Evolutionary conservation across 2,888 invertebrate genomes (phyloP), one percentile per base, ranked within the genome.

Genomic region (Rhamnusium bicolor): DNA sequence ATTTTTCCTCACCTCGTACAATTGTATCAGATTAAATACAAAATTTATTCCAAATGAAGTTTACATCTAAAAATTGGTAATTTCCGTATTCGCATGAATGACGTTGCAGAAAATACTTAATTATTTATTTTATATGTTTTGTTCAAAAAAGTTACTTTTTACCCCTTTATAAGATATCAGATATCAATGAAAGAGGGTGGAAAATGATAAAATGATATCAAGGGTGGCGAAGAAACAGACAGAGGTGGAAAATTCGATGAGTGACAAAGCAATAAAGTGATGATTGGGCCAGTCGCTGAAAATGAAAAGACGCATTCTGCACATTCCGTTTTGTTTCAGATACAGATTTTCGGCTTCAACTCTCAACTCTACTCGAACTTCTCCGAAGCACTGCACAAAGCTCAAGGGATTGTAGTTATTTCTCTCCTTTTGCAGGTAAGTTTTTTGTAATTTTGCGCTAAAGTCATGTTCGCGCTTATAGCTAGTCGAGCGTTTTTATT

Each of bases 271-370:
- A 86, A 87, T 87, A 87, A 87, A 86, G 85, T 84, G 85, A 86
- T 87, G 86, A 87, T 87, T 87, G 86, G 85, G 83, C 79, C 82
- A 83, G 84, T 82, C 84, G 83, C 82, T 80, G 83, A 81, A 80
- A 83, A 82, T 80, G 72, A 69, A 65, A 73, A 56, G 74, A 53
- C 69, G 70, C 71, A 73, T 73, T 70, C 67, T 77, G 60, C 61
- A 73, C 76, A 76, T 72, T 73, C 69, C 72, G 69, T 69, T 70
- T 74, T 67, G 67, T 92, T 93, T 80, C 93, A 98, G 98, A 94
- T 98, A 87, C 98, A 99, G 92, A 95, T 98, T 90, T 96, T 98
- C 89, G 98, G 98, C 84, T 99, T 97, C 92, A 99, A 99, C 90
- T 96, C 97, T 74, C 98, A 98, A 89, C 92, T 99, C 81, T 98